These are phyloP conservation scores for Glossophaga mutica DNA, from an alignment of 2,797 vertebrate species.

Conservation along the genomic window DNA sequence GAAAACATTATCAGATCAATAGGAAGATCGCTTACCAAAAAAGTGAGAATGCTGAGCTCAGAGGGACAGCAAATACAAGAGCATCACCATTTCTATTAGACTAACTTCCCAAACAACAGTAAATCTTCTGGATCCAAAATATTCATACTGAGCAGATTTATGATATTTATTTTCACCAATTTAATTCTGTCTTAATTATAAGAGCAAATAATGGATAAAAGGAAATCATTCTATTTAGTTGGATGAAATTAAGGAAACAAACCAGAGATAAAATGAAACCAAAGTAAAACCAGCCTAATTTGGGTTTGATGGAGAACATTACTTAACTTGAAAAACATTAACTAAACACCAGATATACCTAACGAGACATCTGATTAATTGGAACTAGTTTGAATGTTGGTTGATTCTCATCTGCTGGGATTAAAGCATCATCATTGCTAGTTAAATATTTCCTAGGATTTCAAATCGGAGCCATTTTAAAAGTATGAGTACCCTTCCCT, in stretches of 20 bases:
- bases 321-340: neutral
- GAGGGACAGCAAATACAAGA: neutral
- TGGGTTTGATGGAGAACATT: neutral
- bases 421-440: neutral
- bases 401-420: neutral
- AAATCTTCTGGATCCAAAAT: neutral
- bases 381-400: neutral
- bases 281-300: neutral
- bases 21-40: neutral
- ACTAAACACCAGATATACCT: neutral
- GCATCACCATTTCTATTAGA: neutral
- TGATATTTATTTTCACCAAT: conserved; percentile 30
- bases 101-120: neutral
- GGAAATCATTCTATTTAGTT: neutral
- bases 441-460: neutral
- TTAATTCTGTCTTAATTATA: neutral
- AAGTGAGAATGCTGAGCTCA: neutral
- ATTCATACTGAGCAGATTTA: neutral
- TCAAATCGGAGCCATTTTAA: neutral
- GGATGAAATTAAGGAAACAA: neutral
- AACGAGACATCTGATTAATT: neutral
- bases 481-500: neutral
- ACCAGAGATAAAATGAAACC: neutral
- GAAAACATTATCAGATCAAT: neutral
- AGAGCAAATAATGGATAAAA: conserved; percentile 30